Evolutionary conservation across 2,888 invertebrate species (phyloP).

Genomic region (Ochropleura plecta): DNA sequence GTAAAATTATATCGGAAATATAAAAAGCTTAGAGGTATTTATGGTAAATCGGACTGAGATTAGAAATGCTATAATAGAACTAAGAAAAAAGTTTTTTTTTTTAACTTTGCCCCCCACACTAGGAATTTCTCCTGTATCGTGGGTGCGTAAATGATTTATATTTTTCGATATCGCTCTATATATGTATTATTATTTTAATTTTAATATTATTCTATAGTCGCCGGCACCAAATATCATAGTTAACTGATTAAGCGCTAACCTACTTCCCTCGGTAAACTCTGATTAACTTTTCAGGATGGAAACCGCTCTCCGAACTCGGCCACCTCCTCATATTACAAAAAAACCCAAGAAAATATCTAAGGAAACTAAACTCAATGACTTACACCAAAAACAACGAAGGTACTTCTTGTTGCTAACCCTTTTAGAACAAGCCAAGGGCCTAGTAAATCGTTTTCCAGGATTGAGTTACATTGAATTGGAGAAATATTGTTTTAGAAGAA

Average conservation of each 20-base stretch:
- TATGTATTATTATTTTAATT: background rate
- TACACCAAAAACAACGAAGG: background rate
- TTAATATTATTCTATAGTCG: too few relatives aligned
- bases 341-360: constrained; percentile 5
- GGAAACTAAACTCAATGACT: background rate
- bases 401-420: constrained; percentile 14
- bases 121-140: too few relatives aligned
- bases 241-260: background rate
- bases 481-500: constrained; percentile 43
- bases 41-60: background rate
- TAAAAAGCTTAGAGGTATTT: background rate
- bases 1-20: background rate
- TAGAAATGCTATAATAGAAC: background rate
- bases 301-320: background rate
- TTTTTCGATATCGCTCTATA: background rate
- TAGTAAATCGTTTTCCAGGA: constrained; percentile 8
- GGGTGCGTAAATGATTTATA: too few relatives aligned
- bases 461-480: constrained; percentile 36
- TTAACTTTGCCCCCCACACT: too few relatives aligned
- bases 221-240: background rate
- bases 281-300: background rate
- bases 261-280: too few relatives aligned
- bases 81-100: background rate
- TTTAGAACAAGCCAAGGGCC: constrained; percentile 11
- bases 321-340: constrained; percentile 13